Evolutionary conservation across 2,888 invertebrate genomes (phyloP).

Genomic region (Caenorhabditis becei): DNA sequence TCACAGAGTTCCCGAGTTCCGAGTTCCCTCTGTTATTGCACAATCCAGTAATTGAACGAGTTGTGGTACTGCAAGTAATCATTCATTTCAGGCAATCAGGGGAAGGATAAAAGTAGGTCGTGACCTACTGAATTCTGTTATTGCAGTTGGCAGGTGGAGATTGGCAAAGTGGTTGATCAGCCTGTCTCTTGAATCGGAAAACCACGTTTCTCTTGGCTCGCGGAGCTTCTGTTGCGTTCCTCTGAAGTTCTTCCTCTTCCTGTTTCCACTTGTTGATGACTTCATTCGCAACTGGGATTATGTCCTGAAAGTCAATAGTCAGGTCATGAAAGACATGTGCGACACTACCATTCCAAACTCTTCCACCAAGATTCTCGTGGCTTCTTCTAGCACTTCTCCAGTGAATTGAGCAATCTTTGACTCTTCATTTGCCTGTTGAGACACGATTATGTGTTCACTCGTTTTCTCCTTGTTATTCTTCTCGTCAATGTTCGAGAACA

Average conservation of each 20-base stretch:
- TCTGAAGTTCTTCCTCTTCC: constrained; percentile 7
- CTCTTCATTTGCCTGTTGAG: constrained; percentile 51
- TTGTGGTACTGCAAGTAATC: constrained; percentile 31
- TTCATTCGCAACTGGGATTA: constrained; percentile 36
- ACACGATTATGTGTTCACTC: constrained; percentile 34
- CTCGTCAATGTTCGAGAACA: neutral
- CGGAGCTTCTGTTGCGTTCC: neutral
- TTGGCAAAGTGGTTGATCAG: constrained; percentile 8
- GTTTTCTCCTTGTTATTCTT: neutral
- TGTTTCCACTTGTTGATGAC: constrained; percentile 39
- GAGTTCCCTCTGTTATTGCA: constrained; percentile 90
- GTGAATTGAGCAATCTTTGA: constrained; percentile 54
- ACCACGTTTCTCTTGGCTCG: constrained; percentile 19
- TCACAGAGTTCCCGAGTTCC: constrained; percentile 90
- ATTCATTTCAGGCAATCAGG: constrained; percentile 5
- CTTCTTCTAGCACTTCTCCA: constrained; percentile 57
- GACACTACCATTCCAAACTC: constrained; percentile 42
- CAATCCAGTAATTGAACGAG: constrained; percentile 86
- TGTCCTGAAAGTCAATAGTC: constrained; percentile 20
- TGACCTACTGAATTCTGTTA: constrained; percentile 46
- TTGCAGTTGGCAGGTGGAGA: constrained; percentile 39
- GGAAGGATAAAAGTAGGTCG: neutral
- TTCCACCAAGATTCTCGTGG: constrained; percentile 51
- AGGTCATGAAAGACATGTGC: too few species aligned
- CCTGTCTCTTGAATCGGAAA: constrained; percentile 29